A percentile compares a stretch with the other conserved stretches of the same genome.
Evolutionary conservation across 2,888 invertebrate species (phyloP).

Genomic region (Stenchaetothrips biformis): DNA sequence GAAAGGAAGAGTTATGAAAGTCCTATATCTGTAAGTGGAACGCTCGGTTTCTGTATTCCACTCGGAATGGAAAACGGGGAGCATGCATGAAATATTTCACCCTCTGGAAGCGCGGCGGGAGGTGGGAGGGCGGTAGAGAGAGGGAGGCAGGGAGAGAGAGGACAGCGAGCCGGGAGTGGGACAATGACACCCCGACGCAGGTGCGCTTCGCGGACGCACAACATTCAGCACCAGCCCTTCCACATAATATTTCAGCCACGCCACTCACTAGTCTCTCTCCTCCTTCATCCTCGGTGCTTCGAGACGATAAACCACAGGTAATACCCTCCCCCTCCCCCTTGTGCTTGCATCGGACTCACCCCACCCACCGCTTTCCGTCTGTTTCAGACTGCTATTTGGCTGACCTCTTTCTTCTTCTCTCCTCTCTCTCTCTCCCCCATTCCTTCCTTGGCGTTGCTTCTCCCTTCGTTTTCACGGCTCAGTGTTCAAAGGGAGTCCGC

Average conservation of each 20-base stretch:
- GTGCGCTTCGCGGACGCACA: neutral
- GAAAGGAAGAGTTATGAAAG: constrained; percentile 1
- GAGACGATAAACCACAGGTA: neutral
- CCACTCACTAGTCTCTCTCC: neutral
- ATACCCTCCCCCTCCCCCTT: neutral
- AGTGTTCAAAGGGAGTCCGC: too few relatives aligned
- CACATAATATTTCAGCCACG: neutral
- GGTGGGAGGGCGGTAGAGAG: neutral
- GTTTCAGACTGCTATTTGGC: neutral
- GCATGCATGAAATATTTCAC: neutral
- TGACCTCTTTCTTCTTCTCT: neutral
- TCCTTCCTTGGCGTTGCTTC: neutral
- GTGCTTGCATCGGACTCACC: neutral
- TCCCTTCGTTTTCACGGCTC: too few relatives aligned
- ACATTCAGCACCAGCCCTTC: neutral
- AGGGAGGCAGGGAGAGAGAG: neutral
- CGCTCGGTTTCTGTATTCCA: neutral
- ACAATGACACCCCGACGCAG: neutral
- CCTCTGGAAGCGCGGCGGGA: neutral
- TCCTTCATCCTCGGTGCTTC: neutral
- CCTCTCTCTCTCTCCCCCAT: neutral
- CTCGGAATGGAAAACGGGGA: neutral
- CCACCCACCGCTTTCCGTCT: neutral
- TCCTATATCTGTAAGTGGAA: constrained; percentile 15
- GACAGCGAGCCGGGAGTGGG: neutral